Base-by-base conservation (phyloP, 2,888 invertebrate species). In the Synergus gifuensis region DNA sequence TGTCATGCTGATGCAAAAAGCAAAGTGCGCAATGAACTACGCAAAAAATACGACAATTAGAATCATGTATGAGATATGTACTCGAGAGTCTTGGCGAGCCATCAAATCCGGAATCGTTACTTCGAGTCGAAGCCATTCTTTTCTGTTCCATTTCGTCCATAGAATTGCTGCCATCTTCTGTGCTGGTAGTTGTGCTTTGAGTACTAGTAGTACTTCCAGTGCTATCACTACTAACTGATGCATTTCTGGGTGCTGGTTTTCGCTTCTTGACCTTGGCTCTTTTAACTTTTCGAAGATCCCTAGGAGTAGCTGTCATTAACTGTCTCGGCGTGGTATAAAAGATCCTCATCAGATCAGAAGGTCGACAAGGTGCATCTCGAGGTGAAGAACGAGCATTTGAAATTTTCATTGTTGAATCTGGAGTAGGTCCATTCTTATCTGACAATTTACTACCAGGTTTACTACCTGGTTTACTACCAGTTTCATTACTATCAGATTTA, bases 51-150 rank as follows among this genome's bases (percentile, higher is more conserved):
- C 58, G 16, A 77, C 46, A 81, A 76, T 66, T 76, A 80, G 77
- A 73, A 79, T 79, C 80, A 81, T 79, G 78, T 81, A 82, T 54
- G 73, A 78, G 80, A 82, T 86, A 86, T 88, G 87, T 92, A 92
- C 92, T 92, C 85, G 90, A 92, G 80, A 92, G 89, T 87, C 91
- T 90, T 79, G 92, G 92, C 78, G 92, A 92, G 80, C 92, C 92
- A 81, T 96, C 96, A 92, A 97, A 96, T 85, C 97, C 97, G 80
- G 97, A 97, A 93, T 97, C 97, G 92, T 96, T 96, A 87, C 97
- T 97, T 88, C 96, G 96, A 82, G 96, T 96, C 79, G 96, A 96
- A 73, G 94, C 94, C 92, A 94, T 93, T 87, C 94, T 94, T 86
- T 94, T 94, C 60, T 89, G 90, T 62, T 89, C 91, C n/a, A 85